Evolutionary conservation across 1,140 invertebrate genomes (phyloP).

Genomic region (Cryptotermes secundus): DNA sequence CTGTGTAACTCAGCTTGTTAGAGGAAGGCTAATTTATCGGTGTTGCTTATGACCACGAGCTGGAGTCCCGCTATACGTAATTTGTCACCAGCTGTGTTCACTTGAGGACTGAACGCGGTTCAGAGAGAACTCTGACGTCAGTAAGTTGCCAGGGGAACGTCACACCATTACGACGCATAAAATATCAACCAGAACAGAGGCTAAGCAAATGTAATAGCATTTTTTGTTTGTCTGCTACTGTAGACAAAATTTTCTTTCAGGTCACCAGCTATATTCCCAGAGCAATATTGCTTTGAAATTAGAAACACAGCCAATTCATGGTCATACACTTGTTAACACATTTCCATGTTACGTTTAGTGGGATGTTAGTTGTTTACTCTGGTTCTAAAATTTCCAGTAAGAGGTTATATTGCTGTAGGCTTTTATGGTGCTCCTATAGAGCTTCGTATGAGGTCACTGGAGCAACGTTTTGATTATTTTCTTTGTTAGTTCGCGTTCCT

Average conservation of each 20-base stretch:
- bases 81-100: slow-evolving; percentile 1
- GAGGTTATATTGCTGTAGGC: too few relatives aligned
- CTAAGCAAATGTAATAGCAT: neutral
- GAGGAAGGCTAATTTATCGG: neutral
- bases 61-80: neutral
- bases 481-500: too few relatives aligned
- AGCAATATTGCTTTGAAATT: neutral
- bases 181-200: neutral
- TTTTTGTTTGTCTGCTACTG: neutral
- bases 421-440: too few relatives aligned
- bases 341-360: too few relatives aligned
- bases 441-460: too few relatives aligned
- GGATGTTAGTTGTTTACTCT: too few relatives aligned
- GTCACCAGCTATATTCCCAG: neutral
- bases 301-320: neutral
- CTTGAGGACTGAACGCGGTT: neutral
- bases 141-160: neutral
- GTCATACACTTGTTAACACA: too few relatives aligned
- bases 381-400: too few relatives aligned
- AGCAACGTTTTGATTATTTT: too few relatives aligned
- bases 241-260: neutral
- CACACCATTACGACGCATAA: neutral
- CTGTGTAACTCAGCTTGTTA: neutral
- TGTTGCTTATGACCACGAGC: neutral
- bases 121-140: neutral